These are phyloP conservation scores for Trisateles emortualis DNA, from an alignment of 2,888 invertebrate species.

Conservation along the genomic window DNA sequence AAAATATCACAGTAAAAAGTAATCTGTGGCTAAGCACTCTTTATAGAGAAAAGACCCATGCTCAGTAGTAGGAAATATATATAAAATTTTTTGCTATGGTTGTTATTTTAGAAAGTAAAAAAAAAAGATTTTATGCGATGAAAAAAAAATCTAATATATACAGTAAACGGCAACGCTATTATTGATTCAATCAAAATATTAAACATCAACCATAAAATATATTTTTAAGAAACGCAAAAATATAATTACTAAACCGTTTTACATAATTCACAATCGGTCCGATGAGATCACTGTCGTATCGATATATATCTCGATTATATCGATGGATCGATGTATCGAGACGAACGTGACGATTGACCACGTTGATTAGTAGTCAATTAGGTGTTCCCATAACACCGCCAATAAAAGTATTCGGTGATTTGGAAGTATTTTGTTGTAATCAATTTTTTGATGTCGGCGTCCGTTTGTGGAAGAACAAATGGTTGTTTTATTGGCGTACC, in stretches of 20 bases:
- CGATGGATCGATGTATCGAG: slow-evolving; percentile 50
- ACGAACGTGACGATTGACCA: slow-evolving; percentile 53
- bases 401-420: slow-evolving; percentile 84
- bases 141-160: slow-evolving; percentile 16
- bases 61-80: too few relatives aligned
- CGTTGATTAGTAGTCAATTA: slow-evolving; percentile 84
- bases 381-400: slow-evolving; percentile 79
- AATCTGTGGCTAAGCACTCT: too few relatives aligned
- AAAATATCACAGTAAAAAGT: too few relatives aligned
- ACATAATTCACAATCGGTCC: slow-evolving; percentile 51
- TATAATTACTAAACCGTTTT: slow-evolving; percentile 46
- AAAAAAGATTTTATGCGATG: slow-evolving; percentile 14
- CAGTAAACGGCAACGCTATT: slow-evolving; percentile 40
- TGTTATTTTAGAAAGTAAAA: slow-evolving; percentile 43
- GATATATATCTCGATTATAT: slow-evolving; percentile 54
- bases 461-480: slow-evolving; percentile 79
- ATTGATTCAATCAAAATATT: slow-evolving; percentile 48
- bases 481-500: slow-evolving; percentile 83
- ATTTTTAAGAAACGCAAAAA: slow-evolving; percentile 42
- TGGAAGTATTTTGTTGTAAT: slow-evolving; percentile 85
- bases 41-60: too few relatives aligned
- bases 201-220: slow-evolving; percentile 45
- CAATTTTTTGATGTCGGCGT: slow-evolving; percentile 83
- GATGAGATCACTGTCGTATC: slow-evolving; percentile 61
- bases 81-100: too few relatives aligned